phyloP scores from a whole-genome alignment of 2,888 invertebrate species.

The Sinopyrophorus schimmeli region DNA sequence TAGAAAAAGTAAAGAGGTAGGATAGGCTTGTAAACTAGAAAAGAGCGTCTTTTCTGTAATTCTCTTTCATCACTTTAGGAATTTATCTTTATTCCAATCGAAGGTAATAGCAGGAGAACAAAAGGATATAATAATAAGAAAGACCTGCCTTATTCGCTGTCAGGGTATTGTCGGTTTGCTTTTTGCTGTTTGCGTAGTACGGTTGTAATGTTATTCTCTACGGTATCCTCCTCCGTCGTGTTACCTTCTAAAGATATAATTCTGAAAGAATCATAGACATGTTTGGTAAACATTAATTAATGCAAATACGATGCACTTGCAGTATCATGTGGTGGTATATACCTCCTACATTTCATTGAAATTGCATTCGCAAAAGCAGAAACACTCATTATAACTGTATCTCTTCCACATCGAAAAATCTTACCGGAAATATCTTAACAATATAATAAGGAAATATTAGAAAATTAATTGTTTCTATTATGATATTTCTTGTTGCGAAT shows the following conservation, averaged over 20 bases:
- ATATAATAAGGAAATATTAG: too few species aligned
- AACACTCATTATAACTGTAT: too few species aligned
- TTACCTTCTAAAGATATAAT: slow-evolving; percentile 16
- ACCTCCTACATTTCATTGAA: slow-evolving; percentile 12
- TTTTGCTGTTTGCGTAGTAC: slow-evolving; percentile 12
- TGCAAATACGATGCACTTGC: slow-evolving; percentile 18
- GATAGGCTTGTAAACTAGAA: too few species aligned
- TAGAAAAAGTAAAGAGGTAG: too few species aligned
- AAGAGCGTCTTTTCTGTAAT: too few species aligned
- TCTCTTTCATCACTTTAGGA: too few species aligned
- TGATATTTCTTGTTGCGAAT: too few species aligned
- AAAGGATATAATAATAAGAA: slow-evolving; percentile 1
- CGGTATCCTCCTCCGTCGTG: slow-evolving; percentile 11
- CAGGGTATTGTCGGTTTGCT: slow-evolving; percentile 10
- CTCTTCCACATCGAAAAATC: too few species aligned
- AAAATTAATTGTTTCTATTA: too few species aligned
- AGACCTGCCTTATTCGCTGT: background rate
- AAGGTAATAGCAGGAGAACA: background rate
- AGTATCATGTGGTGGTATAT: slow-evolving; percentile 11
- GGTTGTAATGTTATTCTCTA: slow-evolving; percentile 14
- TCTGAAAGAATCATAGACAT: slow-evolving; percentile 16
- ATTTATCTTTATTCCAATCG: background rate
- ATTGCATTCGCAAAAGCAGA: slow-evolving; percentile 5
- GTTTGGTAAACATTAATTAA: slow-evolving; percentile 24
- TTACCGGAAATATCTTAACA: too few species aligned